Percentiles rank a stretch among this genome's conserved stretches.
Evolutionary conservation across 1,140 invertebrate genomes (phyloP).

Genomic region (Drosophila varians): DNA sequence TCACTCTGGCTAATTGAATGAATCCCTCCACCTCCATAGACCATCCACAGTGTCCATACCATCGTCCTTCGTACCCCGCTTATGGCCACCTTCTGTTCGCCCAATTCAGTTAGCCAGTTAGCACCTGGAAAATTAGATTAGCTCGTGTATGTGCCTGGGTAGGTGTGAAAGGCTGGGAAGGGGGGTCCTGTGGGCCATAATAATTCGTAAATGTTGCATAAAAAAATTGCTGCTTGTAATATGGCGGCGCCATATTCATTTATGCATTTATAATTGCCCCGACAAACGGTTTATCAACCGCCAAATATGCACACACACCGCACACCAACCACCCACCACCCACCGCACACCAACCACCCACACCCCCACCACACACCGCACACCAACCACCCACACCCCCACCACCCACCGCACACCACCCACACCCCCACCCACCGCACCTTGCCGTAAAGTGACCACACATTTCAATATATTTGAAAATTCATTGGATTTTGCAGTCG

Average conservation of each 20-base stretch:
- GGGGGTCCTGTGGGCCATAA: constrained; percentile 1
- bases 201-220: constrained; percentile 35
- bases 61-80: background rate
- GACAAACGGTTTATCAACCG: constrained; percentile 42
- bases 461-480: constrained; percentile 64
- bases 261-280: constrained; percentile 50
- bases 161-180: background rate
- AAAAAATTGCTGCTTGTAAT: constrained; percentile 34
- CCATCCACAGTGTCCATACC: too few species aligned
- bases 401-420: background rate
- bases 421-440: background rate
- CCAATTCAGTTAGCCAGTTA: constrained; percentile 33
- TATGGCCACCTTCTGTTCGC: background rate
- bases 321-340: background rate
- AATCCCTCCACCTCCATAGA: constrained; percentile 10
- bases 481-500: constrained; percentile 53
- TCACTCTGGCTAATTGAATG: constrained; percentile 71
- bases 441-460: constrained; percentile 11
- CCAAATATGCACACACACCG: constrained; percentile 4
- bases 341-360: too few species aligned
- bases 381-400: too few species aligned
- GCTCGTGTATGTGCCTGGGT: background rate
- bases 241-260: constrained; percentile 40
- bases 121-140: constrained; percentile 48
- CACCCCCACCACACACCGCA: background rate